Conservation (phyloP, 2,113 vertebrate genomes). For the Eidolon helvum region DNA sequence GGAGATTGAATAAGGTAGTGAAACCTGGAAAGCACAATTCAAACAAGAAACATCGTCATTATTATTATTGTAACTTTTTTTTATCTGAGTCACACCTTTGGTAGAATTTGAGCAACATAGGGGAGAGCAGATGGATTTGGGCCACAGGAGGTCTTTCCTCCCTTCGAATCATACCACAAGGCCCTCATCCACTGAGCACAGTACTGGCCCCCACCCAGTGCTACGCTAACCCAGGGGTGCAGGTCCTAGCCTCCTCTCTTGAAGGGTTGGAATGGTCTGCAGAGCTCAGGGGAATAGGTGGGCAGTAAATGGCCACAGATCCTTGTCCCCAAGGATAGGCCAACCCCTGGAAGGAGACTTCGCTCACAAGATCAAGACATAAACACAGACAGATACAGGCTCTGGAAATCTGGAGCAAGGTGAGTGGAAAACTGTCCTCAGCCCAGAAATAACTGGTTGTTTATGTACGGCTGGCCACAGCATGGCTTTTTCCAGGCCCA, state of each 20-base stretch:
- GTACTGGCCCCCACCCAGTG: rapidly evolving
- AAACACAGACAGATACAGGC: constrained; percentile 2
- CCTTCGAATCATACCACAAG: neutral
- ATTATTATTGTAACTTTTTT: neutral
- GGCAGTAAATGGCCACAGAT: neutral
- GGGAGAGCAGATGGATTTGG: neutral
- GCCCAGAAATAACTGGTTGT: neutral
- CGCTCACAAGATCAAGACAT: neutral
- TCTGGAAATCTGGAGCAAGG: neutral
- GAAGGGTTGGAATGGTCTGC: neutral
- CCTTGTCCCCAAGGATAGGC: neutral
- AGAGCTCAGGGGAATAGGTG: neutral
- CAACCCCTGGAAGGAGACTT: neutral
- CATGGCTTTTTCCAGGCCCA: constrained; percentile 15
- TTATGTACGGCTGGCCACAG: neutral
- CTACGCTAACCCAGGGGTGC: no score
- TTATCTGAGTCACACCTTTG: neutral
- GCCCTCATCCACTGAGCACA: neutral
- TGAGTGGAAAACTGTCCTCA: constrained; percentile 10
- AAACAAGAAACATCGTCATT: neutral
- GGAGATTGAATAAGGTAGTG: neutral
- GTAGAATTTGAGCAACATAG: neutral
- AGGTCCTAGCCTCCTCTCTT: neutral
- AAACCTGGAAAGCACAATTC: neutral
- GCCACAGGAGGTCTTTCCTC: neutral